Evolutionary conservation across 2,113 vertebrate species (phyloP).

Genomic region (Menura novaehollandiae): DNA sequence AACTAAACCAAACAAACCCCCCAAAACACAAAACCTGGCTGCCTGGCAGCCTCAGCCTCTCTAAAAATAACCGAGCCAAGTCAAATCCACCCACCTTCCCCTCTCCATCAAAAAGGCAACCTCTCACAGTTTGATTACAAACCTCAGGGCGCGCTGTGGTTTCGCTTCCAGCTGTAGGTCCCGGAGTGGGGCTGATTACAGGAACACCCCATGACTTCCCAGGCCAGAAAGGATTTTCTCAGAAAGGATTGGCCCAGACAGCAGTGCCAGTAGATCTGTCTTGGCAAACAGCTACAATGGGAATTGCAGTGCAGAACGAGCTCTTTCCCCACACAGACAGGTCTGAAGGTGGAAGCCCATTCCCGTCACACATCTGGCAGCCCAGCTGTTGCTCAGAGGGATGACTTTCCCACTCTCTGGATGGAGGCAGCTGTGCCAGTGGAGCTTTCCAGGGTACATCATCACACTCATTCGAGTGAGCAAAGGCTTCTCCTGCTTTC

Average conservation of each 20-base stretch:
- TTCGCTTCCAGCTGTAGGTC: background rate
- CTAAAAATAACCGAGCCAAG: conserved; percentile 8
- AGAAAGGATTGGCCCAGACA: background rate
- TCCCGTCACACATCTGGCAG: background rate
- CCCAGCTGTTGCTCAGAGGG: background rate
- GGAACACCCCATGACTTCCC: background rate
- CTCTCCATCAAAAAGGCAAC: background rate
- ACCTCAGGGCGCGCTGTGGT: background rate
- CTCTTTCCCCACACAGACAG: background rate
- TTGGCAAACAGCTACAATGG: background rate
- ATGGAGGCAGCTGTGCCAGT: background rate
- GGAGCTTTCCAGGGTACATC: background rate
- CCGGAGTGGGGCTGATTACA: background rate
- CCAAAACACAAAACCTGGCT: background rate
- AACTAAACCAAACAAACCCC: background rate
- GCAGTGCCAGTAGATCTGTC: background rate
- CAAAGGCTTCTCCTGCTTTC: background rate
- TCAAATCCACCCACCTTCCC: background rate
- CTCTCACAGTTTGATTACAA: background rate
- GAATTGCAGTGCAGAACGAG: background rate
- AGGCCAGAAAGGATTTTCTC: background rate
- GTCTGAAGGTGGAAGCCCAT: background rate
- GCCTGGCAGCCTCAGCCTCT: background rate
- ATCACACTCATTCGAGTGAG: background rate
- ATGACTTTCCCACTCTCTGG: background rate